Evolutionary conservation across 2,113 vertebrate genomes (phyloP).

Genomic region (Drymodes brunneopygia): DNA sequence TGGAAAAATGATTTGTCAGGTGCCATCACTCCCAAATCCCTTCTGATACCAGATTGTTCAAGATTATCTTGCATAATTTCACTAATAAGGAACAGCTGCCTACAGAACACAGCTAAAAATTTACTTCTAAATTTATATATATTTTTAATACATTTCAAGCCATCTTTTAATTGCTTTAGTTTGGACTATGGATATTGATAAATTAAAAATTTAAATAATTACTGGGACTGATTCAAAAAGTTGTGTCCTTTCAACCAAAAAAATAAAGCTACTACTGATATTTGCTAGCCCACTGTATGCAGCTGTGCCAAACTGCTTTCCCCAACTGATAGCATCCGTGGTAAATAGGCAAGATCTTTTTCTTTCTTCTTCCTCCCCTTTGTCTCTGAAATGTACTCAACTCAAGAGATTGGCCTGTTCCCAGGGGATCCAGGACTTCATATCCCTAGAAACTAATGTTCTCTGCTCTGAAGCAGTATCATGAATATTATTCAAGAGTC

Average conservation of each 20-base stretch:
- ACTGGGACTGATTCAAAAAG: neutral
- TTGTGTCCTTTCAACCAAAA: neutral
- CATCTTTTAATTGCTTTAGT: neutral
- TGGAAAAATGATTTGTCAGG: neutral
- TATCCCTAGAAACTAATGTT: conserved; percentile 20
- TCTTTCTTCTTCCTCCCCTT: neutral
- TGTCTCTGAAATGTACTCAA: conserved; percentile 8
- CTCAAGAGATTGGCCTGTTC: conserved; percentile 19
- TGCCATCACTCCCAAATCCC: neutral
- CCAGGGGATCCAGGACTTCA: conserved; percentile 12
- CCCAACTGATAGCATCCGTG: neutral
- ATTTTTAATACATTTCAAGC: neutral
- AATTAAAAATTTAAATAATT: neutral
- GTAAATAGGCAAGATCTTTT: neutral
- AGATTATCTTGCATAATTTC: neutral
- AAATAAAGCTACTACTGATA: neutral
- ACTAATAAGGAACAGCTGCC: neutral
- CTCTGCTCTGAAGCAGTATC: conserved; percentile 13
- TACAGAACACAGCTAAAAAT: neutral
- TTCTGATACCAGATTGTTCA: neutral
- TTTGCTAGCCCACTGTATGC: neutral
- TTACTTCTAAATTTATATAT: neutral
- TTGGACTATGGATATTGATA: neutral
- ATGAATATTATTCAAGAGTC: conserved; percentile 36
- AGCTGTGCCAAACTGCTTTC: neutral